Evolutionary conservation across 2,797 vertebrate species (phyloP), one percentile per base, ranked within the genome.

Genomic region (Rhabdophis nuchalis): DNA sequence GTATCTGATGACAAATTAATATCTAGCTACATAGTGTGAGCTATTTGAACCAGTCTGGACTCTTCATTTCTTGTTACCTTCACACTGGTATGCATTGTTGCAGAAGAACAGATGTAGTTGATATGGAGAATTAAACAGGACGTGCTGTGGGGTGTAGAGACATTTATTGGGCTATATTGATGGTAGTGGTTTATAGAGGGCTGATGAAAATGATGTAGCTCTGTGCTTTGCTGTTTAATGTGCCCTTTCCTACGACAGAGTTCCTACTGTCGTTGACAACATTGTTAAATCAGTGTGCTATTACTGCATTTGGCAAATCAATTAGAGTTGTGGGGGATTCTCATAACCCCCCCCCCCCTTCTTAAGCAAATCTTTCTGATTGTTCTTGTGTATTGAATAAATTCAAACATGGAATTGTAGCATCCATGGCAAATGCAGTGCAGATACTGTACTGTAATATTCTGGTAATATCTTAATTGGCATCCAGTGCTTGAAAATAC

Each of bases 401-500:
- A 56, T 72, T 92, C 68, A 91, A 50, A 64, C 7, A 16, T n/a
- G 52, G 46, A 85, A 53, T 64, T 93, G 16, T 8, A 0, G 85
- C 23, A 50, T 2, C 29, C 29, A 90, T 86, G 68, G 36, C 57
- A 90, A 90, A 56, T 4, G 0, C 27, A 86, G 1, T 27, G 0
- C 57, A 14, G 1, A 0, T 27, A 46, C 36, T 25, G 36, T 11
- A 82, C 36, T 82, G 72, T 82, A 87, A 0, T 20, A 88, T 86
- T 89, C 56, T 90, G 18, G 36, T 91, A 92, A 8, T 25, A 0
- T 91, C 89, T 93, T 86, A 1, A 9, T 16, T 94, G 95, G 87
- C 18, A 46, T 86, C 72, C 90, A 89, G 92, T 85, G 91, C 90
- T 46, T 57, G 90, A 85, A 23, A 89, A 93, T 53, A 86, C 92